phyloP scores from a whole-genome alignment of 2,888 invertebrate genomes.

The Heterodera filipjevi region DNA sequence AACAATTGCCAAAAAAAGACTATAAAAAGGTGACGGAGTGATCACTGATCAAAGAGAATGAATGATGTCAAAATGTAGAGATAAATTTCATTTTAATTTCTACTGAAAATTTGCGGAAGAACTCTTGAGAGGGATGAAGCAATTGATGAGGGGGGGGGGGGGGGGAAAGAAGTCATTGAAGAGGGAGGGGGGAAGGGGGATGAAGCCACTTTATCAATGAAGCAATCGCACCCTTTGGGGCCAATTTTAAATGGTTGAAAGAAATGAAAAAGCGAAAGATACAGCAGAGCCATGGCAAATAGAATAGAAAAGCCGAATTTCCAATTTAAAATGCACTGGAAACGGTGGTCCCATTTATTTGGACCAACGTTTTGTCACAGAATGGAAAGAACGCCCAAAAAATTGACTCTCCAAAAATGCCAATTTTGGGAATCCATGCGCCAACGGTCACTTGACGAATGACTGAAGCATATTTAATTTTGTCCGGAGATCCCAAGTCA shows the following conservation, averaged over 20 bases:
- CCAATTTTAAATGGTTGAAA: background rate
- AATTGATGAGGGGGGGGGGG: too few species aligned
- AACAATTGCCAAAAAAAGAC: too few species aligned
- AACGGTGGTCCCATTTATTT: background rate
- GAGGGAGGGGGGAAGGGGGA: too few species aligned
- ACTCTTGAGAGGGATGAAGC: too few species aligned
- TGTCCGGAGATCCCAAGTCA: background rate
- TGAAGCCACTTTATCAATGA: background rate
- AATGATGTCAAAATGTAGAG: too few species aligned
- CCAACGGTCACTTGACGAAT: background rate
- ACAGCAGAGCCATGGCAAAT: too few species aligned
- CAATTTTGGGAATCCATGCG: background rate
- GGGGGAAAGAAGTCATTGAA: too few species aligned
- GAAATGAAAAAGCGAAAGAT: too few species aligned
- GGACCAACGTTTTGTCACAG: background rate
- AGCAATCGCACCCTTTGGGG: background rate
- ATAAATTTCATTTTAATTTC: too few species aligned
- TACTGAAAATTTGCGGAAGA: too few species aligned
- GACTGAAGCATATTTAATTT: conserved; percentile 6
- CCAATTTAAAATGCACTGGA: background rate
- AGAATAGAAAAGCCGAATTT: background rate
- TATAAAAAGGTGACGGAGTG: too few species aligned
- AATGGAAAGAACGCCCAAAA: background rate
- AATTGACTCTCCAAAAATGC: background rate
- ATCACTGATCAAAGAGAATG: too few species aligned